Base-by-base conservation (phyloP, 2,888 invertebrate genomes). In the Drosophila yooni region DNA sequence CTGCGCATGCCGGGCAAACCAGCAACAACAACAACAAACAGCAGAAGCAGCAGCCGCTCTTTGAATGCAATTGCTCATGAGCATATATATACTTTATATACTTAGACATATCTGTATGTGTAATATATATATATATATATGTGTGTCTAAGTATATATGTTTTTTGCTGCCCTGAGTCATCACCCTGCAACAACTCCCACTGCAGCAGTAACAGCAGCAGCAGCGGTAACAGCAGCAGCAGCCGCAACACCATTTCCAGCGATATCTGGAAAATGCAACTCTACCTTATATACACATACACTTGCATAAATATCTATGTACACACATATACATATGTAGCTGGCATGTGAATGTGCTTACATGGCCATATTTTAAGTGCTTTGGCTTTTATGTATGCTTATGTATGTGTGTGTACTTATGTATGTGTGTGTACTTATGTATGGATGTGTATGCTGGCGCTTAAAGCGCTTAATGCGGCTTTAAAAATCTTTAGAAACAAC, bases 401-500 rank as follows among this genome's bases (percentile, higher is more conserved):
- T 46, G 21, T 4, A 2, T 46, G 46, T 3, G 7, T 46, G 46
- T 46, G 46, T 21, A 25, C 10, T 3, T 25, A 36, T 36, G 54
- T 27, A 38, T 38, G 11, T 3, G 7, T 46, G 46, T 46, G 46
- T 21, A 25, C 10, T 3, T 25, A 36, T 36, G 54, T 27, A 38
- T 38, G 11, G 18, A 18, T 25, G 15, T 25, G 11, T 25, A 0
- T 31, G 43, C 51, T 40, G 56, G 50, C 70, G 81, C 88, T 84
- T 84, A 77, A 84, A 84, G 87, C 80, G 88, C 89, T 89, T 86
- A 86, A 89, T 87, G 79, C 83, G 85, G 88, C 85, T 89, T 86
- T 86, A 84, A 89, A 82, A 88, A 86, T 69, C 63, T 64, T 59
- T 74, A 29, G 56, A 46, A 67, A 58, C 61, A 25, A 25, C 21